These are phyloP conservation scores for Leptoteleia sp. DNA, from an alignment of 1,140 invertebrate genomes.

Conservation along the genomic window DNA sequence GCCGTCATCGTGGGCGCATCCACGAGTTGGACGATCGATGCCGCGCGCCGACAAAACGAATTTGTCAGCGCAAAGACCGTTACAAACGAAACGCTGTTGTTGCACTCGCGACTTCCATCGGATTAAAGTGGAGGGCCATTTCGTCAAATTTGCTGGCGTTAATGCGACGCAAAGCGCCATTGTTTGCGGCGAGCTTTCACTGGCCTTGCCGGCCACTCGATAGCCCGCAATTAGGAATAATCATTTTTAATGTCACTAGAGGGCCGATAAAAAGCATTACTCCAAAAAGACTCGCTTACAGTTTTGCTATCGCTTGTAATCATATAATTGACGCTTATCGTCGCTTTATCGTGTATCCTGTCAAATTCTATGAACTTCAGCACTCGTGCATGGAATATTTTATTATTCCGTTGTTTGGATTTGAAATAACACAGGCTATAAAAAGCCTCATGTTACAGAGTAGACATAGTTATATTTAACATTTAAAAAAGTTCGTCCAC, in stretches of 20 bases:
- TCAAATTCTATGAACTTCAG: conserved; percentile 5
- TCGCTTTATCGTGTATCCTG: conserved; percentile 7
- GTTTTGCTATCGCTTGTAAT: conserved; percentile 18
- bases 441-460: too few species aligned
- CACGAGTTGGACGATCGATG: conserved; percentile 72
- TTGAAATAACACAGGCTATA: too few species aligned
- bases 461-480: too few species aligned
- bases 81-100: conserved; percentile 62
- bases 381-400: too few species aligned
- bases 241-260: conserved; percentile 45
- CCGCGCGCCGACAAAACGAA: conserved; percentile 62
- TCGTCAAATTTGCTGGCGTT: conserved; percentile 51
- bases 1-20: conserved; percentile 72
- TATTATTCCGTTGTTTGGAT: too few species aligned
- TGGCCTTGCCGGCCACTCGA: conserved; percentile 9
- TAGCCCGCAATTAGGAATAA: conserved; percentile 42
- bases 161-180: conserved; percentile 28
- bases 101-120: conserved; percentile 43
- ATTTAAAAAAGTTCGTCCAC: too few species aligned
- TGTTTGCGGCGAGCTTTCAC: conserved; percentile 25
- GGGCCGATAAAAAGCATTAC: conserved; percentile 36
- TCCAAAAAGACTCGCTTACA: conserved; percentile 25
- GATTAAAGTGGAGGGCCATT: conserved; percentile 65
- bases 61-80: conserved; percentile 64
- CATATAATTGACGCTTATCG: conserved; percentile 27